phyloP scores from a whole-genome alignment of 2,113 vertebrate species.

The Tupaia chinensis region DNA sequence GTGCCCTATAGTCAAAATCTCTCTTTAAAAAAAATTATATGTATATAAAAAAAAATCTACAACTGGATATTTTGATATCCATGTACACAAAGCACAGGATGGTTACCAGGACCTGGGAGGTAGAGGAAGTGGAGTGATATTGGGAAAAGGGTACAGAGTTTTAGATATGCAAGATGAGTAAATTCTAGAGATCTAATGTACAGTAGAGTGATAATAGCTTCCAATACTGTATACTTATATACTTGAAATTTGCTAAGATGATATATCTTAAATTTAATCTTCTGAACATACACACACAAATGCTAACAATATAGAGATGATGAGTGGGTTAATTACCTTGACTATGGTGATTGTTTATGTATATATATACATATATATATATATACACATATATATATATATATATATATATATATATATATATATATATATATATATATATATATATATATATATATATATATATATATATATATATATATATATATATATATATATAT shows the following conservation, averaged over 20 bases:
- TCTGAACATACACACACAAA: background rate
- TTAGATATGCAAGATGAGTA: background rate
- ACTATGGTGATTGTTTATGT: background rate
- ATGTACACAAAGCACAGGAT: background rate
- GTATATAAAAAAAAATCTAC: background rate
- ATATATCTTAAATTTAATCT: background rate
- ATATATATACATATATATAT: no score
- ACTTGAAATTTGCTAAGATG: background rate
- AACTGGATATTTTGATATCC: background rate
- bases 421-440: no score
- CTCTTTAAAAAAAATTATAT: background rate
- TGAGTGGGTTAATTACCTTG: background rate
- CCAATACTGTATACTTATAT: background rate
- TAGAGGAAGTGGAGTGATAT: background rate
- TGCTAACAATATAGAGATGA: background rate
- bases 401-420: no score
- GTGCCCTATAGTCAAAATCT: no score
- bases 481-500: no score
- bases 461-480: background rate
- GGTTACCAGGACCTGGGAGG: background rate
- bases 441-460: no score
- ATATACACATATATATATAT: no score
- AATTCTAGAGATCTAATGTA: background rate
- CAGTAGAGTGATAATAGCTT: background rate
- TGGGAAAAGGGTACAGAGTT: background rate